Conservation (phyloP, 2,113 vertebrate species). For the Oreochromis aureus region DNA sequence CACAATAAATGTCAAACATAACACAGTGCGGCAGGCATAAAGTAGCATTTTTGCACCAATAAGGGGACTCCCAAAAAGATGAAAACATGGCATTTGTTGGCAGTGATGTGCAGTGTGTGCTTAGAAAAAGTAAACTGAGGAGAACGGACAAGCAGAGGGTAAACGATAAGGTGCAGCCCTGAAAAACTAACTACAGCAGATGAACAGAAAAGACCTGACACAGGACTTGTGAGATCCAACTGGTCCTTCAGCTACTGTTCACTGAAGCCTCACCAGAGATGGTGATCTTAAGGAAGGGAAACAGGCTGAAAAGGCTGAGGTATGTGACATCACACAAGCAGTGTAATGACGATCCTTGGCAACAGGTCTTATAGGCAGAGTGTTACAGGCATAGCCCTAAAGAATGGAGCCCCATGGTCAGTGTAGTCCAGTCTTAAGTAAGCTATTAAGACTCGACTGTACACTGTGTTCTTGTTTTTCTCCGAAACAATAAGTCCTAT, state of each 20-base stretch:
- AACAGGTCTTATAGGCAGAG: background rate
- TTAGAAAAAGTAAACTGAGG: background rate
- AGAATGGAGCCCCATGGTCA: too few species aligned
- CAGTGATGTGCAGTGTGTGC: accelerated
- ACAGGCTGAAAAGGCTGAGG: background rate
- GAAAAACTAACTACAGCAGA: background rate
- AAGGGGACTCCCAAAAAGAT: too few species aligned
- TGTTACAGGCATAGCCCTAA: too few species aligned
- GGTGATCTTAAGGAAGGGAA: background rate
- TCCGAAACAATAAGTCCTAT: too few species aligned
- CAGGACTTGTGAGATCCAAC: background rate
- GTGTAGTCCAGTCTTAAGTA: too few species aligned
- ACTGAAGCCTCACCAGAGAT: background rate
- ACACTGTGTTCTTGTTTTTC: too few species aligned
- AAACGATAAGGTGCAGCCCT: background rate
- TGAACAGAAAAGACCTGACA: background rate
- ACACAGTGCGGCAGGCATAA: too few species aligned
- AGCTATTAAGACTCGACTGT: too few species aligned
- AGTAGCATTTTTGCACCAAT: too few species aligned
- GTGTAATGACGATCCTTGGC: background rate
- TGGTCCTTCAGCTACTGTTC: background rate
- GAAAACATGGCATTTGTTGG: background rate
- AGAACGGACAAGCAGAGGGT: background rate
- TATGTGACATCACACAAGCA: background rate
- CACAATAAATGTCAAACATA: background rate